Percentiles rank a stretch among this genome's conserved stretches.
Evolutionary conservation across 2,888 invertebrate species (phyloP).

Genomic region (Nomada ferruginata): DNA sequence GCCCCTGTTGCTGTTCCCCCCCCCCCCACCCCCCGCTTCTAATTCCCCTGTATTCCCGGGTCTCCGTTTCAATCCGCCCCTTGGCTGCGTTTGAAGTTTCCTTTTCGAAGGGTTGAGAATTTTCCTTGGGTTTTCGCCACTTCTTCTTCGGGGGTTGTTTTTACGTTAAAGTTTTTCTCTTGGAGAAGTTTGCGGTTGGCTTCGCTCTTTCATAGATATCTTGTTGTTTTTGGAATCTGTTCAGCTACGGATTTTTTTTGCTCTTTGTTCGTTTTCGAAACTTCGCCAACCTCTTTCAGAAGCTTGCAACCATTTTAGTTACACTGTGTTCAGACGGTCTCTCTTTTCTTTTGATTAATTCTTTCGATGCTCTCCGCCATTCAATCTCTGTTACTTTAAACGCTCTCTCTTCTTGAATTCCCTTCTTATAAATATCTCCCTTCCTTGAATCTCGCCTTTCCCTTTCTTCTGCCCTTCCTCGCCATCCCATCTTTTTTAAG

Average conservation of each 20-base stretch:
- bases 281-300: neutral
- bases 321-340: neutral
- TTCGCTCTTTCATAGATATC: neutral
- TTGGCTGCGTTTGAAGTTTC: no score
- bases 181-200: neutral
- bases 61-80: neutral
- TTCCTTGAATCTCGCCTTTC: slow-evolving; percentile 17
- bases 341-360: neutral
- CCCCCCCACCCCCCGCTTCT: no score
- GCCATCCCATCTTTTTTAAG: neutral
- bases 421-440: slow-evolving; percentile 20
- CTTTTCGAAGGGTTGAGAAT: no score
- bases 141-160: neutral
- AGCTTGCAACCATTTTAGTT: neutral
- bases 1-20: neutral
- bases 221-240: neutral
- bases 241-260: neutral
- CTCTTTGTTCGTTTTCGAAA: neutral
- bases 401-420: slow-evolving; percentile 17
- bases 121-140: neutral
- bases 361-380: neutral
- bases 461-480: slow-evolving; percentile 9
- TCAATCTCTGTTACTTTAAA: slow-evolving; percentile 30
- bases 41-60: neutral
- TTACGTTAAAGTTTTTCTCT: neutral